Evolutionary conservation across 2,113 vertebrate species (phyloP).

Genomic region (Psilopsiagon aurifrons): DNA sequence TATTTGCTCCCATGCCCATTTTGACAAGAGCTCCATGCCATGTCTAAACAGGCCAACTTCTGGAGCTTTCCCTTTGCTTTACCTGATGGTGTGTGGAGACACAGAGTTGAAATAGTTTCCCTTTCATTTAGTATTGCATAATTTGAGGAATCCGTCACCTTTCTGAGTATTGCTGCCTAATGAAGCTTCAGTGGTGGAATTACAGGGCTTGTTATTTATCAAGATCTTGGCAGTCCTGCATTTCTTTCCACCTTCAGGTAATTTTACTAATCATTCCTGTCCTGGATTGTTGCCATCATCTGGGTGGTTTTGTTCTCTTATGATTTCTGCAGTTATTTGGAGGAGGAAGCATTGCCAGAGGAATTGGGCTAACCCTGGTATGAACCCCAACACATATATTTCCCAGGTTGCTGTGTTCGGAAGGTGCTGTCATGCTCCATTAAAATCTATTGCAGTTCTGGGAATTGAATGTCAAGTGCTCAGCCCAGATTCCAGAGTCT

Average conservation of each 20-base stretch:
- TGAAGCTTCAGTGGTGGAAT: neutral
- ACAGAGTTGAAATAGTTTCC: neutral
- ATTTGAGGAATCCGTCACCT: neutral
- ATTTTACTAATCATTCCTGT: neutral
- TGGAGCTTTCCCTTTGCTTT: neutral
- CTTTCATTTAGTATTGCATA: neutral
- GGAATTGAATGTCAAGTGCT: neutral
- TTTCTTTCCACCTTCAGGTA: neutral
- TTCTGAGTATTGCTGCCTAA: neutral
- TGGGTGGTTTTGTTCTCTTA: neutral
- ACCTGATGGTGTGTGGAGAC: neutral
- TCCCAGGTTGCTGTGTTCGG: neutral
- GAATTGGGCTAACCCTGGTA: neutral
- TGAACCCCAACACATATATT: neutral
- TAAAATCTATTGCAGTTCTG: neutral
- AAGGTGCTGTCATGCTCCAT: neutral
- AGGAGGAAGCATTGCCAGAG: neutral
- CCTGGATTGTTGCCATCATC: neutral
- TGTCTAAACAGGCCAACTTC: neutral
- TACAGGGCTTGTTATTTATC: neutral
- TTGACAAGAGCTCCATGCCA: neutral
- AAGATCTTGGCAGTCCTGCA: neutral
- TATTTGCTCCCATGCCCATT: neutral
- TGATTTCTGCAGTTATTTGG: neutral
- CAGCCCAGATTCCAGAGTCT: neutral